Evolutionary conservation across 2,888 invertebrate genomes (phyloP).

Genomic region (Lithosia quadra): DNA sequence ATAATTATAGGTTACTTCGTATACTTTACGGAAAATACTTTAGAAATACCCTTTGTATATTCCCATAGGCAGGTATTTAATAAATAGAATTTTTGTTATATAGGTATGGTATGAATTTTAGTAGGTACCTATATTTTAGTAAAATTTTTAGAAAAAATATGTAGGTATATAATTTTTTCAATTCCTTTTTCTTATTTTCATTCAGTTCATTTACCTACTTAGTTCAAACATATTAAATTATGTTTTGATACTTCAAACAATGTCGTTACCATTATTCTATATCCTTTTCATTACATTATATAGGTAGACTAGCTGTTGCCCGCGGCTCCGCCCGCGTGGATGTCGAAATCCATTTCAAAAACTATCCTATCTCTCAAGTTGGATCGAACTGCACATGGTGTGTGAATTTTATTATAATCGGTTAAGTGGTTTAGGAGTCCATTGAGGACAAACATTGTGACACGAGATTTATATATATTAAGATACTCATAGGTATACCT

Average conservation of each 20-base stretch:
- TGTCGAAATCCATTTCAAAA: no score
- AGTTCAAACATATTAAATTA: neutral
- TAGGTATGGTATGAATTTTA: neutral
- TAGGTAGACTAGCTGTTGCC: no score
- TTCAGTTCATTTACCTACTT: neutral
- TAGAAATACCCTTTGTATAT: neutral
- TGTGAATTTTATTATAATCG: no score
- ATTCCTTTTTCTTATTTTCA: no score
- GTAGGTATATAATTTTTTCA: neutral
- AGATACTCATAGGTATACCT: no score
- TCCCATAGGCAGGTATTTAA: neutral
- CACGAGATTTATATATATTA: no score
- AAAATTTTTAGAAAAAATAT: constrained; percentile 5
- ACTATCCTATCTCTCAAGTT: no score
- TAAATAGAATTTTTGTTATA: neutral
- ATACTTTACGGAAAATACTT: constrained; percentile 1
- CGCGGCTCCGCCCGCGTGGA: no score
- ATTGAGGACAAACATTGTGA: no score
- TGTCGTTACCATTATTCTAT: neutral
- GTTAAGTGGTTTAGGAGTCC: no score
- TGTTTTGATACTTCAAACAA: neutral
- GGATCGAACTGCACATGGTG: no score
- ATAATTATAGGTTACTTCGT: neutral
- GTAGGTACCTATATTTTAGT: neutral
- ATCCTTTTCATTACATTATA: neutral